Evolutionary conservation across 2,113 vertebrate species (phyloP).

Genomic region (Pterocles burchelli): DNA sequence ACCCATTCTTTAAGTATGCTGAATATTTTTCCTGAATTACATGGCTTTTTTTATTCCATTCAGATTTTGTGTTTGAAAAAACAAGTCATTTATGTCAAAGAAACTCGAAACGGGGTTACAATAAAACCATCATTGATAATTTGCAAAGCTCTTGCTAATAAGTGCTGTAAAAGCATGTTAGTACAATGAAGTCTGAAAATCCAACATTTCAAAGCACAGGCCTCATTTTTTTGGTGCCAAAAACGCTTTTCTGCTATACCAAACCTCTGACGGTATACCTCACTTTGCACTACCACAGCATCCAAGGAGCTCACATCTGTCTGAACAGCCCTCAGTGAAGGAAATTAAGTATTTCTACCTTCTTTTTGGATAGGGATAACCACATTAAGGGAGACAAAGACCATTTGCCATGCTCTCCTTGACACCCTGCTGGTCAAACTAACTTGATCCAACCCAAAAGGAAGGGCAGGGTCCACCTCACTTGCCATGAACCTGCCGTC

Average conservation of each 20-base stretch:
- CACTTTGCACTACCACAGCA: background rate
- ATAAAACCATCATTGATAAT: background rate
- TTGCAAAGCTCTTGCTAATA: slow-evolving; percentile 31
- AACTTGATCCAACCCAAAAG: background rate
- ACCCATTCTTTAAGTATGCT: background rate
- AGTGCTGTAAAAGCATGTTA: background rate
- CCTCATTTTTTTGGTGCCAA: background rate
- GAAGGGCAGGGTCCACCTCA: background rate
- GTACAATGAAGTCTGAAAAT: slow-evolving; percentile 10
- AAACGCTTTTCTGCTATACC: background rate
- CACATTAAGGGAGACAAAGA: background rate
- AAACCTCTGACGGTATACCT: background rate
- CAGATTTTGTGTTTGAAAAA: background rate
- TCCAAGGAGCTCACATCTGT: background rate
- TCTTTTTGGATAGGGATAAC: background rate
- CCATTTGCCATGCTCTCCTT: background rate
- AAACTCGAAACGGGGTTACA: background rate
- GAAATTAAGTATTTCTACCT: background rate
- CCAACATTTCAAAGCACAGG: background rate
- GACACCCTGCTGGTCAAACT: background rate
- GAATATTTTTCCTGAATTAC: background rate
- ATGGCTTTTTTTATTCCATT: background rate
- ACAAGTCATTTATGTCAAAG: slow-evolving; percentile 9
- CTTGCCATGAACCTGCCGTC: background rate
- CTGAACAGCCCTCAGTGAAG: background rate